phyloP scores from a whole-genome alignment of 2,113 vertebrate species.

The Oncorhynchus gorbuscha region DNA sequence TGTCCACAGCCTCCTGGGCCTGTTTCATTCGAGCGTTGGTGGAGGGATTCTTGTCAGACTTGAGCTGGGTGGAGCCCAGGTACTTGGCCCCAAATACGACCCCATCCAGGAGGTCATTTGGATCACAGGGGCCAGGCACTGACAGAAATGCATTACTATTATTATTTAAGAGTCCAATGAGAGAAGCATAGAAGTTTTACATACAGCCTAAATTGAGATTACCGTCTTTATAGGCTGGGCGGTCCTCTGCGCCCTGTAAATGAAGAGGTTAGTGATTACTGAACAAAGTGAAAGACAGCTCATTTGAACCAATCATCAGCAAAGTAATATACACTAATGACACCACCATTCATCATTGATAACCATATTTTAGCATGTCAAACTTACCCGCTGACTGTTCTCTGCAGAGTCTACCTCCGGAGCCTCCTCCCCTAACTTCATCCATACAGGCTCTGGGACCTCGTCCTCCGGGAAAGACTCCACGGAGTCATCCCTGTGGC shows the following conservation, averaged over 20 bases:
- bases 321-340: too few species aligned
- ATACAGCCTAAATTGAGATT: constrained; percentile 43
- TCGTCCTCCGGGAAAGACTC: constrained; percentile 59
- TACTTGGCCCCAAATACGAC: constrained; percentile 95
- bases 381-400: constrained; percentile 54
- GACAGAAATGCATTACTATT: not conserved
- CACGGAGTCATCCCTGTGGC: constrained; percentile 40
- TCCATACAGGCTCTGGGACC: constrained; percentile 62
- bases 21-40: constrained; percentile 87
- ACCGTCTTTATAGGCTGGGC: constrained; percentile 83
- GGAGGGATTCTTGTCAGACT: constrained; percentile 84
- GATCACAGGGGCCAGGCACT: constrained; percentile 94
- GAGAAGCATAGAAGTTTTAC: too few species aligned
- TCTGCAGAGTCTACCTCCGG: constrained; percentile 41
- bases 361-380: too few species aligned
- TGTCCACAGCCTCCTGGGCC: constrained; percentile 90
- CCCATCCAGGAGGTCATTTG: constrained; percentile 90
- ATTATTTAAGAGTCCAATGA: too few species aligned
- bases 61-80: constrained; percentile 91
- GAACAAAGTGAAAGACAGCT: not conserved
- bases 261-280: not conserved
- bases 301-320: too few species aligned
- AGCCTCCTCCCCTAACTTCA: constrained; percentile 53
- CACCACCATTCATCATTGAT: too few species aligned
- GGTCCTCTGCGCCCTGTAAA: constrained; percentile 74